A percentile compares a stretch with the other conserved stretches of the same genome.
phyloP scores from a whole-genome alignment of 2,113 vertebrate species.

The Sinocyclocheilus anshuiensis region DNA sequence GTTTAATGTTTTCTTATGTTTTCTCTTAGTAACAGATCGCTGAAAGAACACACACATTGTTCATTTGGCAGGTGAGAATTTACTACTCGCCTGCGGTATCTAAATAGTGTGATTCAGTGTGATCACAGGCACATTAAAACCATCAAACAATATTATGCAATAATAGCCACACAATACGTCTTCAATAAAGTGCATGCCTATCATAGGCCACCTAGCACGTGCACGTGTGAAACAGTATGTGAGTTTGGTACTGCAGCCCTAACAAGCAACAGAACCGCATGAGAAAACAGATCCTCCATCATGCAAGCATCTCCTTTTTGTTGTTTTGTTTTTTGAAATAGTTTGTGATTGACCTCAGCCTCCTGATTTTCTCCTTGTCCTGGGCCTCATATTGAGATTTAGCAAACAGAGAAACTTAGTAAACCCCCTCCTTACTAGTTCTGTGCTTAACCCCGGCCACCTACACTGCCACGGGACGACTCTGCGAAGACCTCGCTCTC shows the following conservation, averaged over 20 bases:
- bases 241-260: not conserved
- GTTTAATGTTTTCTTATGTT: constrained; percentile 25
- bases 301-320: constrained; percentile 20
- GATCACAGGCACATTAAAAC: constrained; percentile 34
- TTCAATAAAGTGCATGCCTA: not conserved
- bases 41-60: constrained; percentile 51
- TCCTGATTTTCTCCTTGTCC: not conserved
- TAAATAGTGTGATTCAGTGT: constrained; percentile 48
- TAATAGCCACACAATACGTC: constrained; percentile 29
- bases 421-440: not conserved
- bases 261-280: constrained; percentile 4
- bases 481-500: not conserved
- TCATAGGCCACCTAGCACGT: constrained; percentile 20
- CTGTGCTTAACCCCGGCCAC: constrained; percentile 34
- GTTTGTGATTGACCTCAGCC: constrained; percentile 5
- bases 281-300: not conserved
- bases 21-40: constrained; percentile 47
- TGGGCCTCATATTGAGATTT: constrained; percentile 15
- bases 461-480: constrained; percentile 35
- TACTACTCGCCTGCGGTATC: constrained; percentile 48
- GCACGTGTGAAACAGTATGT: not conserved
- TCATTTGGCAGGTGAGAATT: constrained; percentile 61
- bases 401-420: not conserved
- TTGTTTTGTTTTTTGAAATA: constrained; percentile 18
- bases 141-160: constrained; percentile 43